phyloP scores from a whole-genome alignment of 30 jellyfish, hydroid and myxozoan species.

The Cassiopea andromeda region DNA sequence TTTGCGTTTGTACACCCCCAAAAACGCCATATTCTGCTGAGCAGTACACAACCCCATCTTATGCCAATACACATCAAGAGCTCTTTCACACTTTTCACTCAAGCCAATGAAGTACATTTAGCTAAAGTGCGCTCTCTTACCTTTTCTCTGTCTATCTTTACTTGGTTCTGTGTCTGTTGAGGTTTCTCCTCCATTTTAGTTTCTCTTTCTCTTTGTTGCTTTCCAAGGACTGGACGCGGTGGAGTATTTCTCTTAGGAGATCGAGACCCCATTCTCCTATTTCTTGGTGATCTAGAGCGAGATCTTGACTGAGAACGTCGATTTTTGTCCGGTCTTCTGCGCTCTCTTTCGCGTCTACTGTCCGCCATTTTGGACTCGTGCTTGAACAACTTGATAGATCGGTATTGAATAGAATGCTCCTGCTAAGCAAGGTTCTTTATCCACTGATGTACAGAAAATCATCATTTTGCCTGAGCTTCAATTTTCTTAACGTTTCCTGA shows the following conservation, averaged over 20 bases:
- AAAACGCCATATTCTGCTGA: too few species aligned
- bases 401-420: constrained; percentile 13
- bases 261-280: constrained; percentile 17
- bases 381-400: not conserved
- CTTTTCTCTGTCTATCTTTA: constrained; percentile 85
- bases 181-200: constrained; percentile 8
- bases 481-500: too few species aligned
- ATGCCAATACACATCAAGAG: too few species aligned
- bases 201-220: constrained; percentile 47
- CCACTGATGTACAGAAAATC: too few species aligned
- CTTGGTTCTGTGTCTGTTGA: not conserved
- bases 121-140: constrained; percentile 1
- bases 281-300: constrained; percentile 65
- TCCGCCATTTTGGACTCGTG: constrained; percentile 61
- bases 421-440: not conserved
- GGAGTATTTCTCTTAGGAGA: constrained; percentile 54
- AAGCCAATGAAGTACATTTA: too few species aligned
- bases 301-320: constrained; percentile 59
- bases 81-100: too few species aligned
- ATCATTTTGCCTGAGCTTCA: too few species aligned
- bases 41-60: too few species aligned
- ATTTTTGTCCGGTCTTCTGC: constrained; percentile 50
- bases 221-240: constrained; percentile 44
- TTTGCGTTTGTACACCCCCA: not conserved
- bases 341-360: constrained; percentile 56